phyloP scores from a whole-genome alignment of 2,888 invertebrate species.

The Sussaba pulchella region DNA sequence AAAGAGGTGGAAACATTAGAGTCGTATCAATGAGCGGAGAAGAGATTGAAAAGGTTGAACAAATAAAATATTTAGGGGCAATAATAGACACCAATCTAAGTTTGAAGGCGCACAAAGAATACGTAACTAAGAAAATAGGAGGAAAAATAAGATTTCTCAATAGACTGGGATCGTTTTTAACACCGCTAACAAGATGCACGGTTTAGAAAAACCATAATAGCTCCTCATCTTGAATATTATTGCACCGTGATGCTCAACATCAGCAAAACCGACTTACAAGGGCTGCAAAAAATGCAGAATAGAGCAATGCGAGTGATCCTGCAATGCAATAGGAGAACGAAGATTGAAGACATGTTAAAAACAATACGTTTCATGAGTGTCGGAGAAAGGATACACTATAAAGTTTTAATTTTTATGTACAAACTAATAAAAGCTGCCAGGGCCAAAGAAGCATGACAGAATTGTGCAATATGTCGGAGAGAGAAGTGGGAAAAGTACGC shows the following conservation, averaged over 20 bases:
- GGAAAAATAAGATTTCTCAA: not conserved
- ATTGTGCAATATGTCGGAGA: not conserved
- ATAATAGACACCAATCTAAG: no score
- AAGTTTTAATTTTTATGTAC: not conserved
- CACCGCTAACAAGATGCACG: not conserved
- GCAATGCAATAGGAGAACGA: slow-evolving; percentile 19
- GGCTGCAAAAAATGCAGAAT: slow-evolving; percentile 20
- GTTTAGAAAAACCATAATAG: slow-evolving; percentile 35
- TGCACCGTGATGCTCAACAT: slow-evolving; percentile 3
- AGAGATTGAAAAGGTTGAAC: not conserved
- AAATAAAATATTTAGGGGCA: no score
- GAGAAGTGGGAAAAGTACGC: not conserved
- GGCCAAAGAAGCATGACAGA: not conserved
- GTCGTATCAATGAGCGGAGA: not conserved
- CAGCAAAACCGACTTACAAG: not conserved
- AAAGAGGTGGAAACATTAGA: not conserved
- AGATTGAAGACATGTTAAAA: slow-evolving; percentile 8
- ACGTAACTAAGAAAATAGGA: not conserved
- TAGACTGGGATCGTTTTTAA: slow-evolving; percentile 17
- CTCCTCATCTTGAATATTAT: slow-evolving; percentile 35
- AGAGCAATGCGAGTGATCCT: slow-evolving; percentile 25
- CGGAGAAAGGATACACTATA: not conserved
- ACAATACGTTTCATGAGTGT: slow-evolving; percentile 10
- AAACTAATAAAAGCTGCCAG: not conserved
- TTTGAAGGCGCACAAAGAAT: not conserved